Evolutionary conservation across 2,888 invertebrate species (phyloP).

Genomic region (Blastobasis adustella): DNA sequence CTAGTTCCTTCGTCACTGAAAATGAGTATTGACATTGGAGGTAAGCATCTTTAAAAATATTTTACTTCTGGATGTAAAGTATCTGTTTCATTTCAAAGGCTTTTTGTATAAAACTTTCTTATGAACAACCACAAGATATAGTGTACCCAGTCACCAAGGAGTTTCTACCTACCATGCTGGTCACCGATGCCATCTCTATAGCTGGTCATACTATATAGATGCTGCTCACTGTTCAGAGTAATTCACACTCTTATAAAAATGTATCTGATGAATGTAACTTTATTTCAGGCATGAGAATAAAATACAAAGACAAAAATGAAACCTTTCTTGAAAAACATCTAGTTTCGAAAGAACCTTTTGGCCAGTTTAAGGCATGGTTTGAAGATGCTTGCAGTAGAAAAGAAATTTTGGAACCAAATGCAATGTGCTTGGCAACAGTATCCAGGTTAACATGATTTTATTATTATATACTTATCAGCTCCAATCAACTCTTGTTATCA

Average conservation of each 20-base stretch:
- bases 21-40: slow-evolving; percentile 67
- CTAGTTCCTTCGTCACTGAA: slow-evolving; percentile 23
- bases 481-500: too few species aligned
- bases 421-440: slow-evolving; percentile 92
- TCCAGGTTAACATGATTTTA: slow-evolving; percentile 76
- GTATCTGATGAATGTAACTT: not conserved
- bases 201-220: too few species aligned
- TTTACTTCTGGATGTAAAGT: not conserved
- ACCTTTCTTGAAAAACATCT: slow-evolving; percentile 87
- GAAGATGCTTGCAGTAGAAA: slow-evolving; percentile 81
- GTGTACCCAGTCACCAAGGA: too few species aligned
- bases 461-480: too few species aligned
- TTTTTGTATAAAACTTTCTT: not conserved
- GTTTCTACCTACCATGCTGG: too few species aligned
- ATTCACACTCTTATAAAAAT: too few species aligned
- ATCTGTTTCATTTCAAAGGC: too few species aligned
- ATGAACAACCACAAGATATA: not conserved
- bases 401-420: slow-evolving; percentile 91
- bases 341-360: slow-evolving; percentile 86
- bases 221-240: too few species aligned
- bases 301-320: slow-evolving; percentile 82
- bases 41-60: slow-evolving; percentile 24
- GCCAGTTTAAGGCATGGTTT: slow-evolving; percentile 91
- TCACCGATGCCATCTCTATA: too few species aligned
- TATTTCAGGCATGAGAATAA: slow-evolving; percentile 82